Conservation (phyloP, 2,888 invertebrate species). For the Dugesia japonica region DNA sequence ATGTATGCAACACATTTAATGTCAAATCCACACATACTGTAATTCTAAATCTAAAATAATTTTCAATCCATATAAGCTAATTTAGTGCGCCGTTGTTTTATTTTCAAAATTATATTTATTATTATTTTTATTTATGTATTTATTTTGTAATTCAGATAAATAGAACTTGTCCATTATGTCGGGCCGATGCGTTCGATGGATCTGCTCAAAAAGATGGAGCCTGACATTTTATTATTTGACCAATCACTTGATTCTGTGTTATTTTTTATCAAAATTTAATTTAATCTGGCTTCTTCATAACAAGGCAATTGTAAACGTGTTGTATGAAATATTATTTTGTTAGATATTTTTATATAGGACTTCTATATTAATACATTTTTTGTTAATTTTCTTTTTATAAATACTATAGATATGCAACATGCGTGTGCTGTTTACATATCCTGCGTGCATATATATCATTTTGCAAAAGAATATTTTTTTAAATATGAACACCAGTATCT, state of each 20-base stretch:
- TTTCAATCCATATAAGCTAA: neutral
- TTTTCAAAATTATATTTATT: neutral
- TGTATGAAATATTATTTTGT: constrained; percentile 1
- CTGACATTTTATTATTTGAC: neutral
- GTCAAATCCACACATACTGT: constrained; percentile 12
- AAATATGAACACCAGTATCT: no score
- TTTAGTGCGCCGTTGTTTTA: no score
- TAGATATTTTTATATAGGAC: neutral
- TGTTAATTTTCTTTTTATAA: neutral
- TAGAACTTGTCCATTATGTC: constrained; percentile 32
- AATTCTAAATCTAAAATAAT: neutral
- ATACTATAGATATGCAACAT: no score
- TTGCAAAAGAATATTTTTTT: no score
- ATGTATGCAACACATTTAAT: constrained; percentile 12
- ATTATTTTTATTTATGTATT: neutral
- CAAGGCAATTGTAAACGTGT: neutral
- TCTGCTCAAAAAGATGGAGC: constrained; percentile 29
- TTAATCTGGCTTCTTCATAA: neutral
- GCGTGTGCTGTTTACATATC: no score
- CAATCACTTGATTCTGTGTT: constrained; percentile 1
- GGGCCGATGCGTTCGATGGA: constrained; percentile 32
- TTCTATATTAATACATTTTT: neutral
- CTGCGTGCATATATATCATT: no score
- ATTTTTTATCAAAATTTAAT: constrained; percentile 1
- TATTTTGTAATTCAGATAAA: constrained; percentile 40